Percentiles rank a stretch among this genome's conserved stretches.
Conservation (phyloP, 2,888 invertebrate species). For the Eledone cirrhosa region DNA sequence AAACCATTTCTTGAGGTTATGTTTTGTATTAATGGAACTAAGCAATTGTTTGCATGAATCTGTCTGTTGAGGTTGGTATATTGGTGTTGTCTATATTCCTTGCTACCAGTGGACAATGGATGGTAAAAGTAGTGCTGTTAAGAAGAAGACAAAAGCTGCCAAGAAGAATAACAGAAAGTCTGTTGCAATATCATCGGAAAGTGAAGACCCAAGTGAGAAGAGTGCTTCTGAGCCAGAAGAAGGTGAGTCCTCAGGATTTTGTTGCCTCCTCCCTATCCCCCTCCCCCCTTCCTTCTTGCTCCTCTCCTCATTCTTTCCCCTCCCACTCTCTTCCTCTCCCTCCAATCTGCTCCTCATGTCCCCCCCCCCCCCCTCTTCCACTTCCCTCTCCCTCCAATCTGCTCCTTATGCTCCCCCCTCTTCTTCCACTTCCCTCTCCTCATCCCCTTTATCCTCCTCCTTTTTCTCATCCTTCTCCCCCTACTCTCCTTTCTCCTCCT, state of each 20-base stretch:
- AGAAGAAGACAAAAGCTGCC: conserved; percentile 55
- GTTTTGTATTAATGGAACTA: too few species aligned
- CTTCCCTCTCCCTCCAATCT: background rate
- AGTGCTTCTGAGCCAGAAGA: conserved; percentile 63
- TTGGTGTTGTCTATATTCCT: too few species aligned
- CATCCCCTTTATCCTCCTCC: background rate
- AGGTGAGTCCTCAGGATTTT: conserved; percentile 42
- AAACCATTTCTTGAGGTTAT: too few species aligned
- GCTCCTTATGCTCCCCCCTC: too few species aligned
- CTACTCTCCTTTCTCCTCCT: background rate
- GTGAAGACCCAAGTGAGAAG: conserved; percentile 56
- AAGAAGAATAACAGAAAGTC: conserved; percentile 56
- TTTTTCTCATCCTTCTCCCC: background rate
- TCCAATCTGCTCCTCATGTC: background rate
- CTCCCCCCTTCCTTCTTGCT: too few species aligned
- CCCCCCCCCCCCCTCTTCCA: too few species aligned
- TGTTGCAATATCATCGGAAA: conserved; percentile 58
- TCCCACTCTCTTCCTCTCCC: too few species aligned
- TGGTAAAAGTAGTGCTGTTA: conserved; percentile 49
- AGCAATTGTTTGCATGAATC: too few species aligned
- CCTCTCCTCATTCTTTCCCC: too few species aligned
- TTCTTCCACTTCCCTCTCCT: too few species aligned
- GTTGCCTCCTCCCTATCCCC: background rate
- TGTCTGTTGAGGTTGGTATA: too few species aligned
- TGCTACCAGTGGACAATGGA: conserved; percentile 59